These are phyloP conservation scores for Dryadula phaetusa DNA, from an alignment of 2,888 invertebrate genomes.

Conservation along the genomic window DNA sequence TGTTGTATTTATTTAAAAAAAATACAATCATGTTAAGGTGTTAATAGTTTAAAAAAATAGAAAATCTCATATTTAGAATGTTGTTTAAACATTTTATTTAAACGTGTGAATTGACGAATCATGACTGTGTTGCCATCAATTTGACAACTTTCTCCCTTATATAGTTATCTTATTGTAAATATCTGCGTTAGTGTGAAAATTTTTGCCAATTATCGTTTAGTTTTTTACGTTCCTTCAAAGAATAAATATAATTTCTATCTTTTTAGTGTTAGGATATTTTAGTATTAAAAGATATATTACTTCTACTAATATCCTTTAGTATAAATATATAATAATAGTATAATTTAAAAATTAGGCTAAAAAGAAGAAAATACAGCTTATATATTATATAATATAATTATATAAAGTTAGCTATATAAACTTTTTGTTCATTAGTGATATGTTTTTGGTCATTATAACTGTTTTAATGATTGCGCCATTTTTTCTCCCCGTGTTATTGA, in stretches of 20 bases:
- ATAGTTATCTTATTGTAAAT: constrained; percentile 5
- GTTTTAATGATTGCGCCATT: not conserved
- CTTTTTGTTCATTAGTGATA: no score
- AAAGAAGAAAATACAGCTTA: no score
- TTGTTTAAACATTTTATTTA: not conserved
- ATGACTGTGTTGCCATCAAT: constrained; percentile 27
- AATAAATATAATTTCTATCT: no score
- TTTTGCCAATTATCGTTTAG: not conserved
- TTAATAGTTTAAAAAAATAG: not conserved
- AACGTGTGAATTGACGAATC: constrained; percentile 28
- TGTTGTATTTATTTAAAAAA: not conserved
- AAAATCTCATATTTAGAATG: constrained; percentile 9
- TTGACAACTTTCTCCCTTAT: constrained; percentile 25
- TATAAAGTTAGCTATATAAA: no score
- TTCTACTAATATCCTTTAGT: no score
- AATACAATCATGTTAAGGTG: not conserved
- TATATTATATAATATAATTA: no score
- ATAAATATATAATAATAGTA: no score
- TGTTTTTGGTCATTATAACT: not conserved
- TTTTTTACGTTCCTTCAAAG: no score
- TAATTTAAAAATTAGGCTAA: no score
- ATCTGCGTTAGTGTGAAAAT: not conserved
- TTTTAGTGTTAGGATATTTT: no score
- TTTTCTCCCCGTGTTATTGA: not conserved
- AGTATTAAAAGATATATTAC: no score